A percentile compares a stretch with the other conserved stretches of the same genome.
phyloP scores from a whole-genome alignment of 2,888 invertebrate species.

The Formica aserva region DNA sequence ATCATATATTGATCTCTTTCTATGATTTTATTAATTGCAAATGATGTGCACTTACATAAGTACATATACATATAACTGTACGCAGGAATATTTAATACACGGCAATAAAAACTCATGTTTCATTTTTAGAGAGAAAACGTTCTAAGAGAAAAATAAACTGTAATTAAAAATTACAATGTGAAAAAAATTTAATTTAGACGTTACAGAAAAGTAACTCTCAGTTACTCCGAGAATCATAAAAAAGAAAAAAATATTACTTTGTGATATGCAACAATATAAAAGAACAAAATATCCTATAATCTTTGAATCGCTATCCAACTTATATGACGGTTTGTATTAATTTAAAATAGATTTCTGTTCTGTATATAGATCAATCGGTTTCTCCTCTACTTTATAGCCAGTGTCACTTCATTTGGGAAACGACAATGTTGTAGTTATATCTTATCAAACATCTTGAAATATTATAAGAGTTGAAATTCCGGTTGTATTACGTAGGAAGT shows the following conservation, averaged over 20 bases:
- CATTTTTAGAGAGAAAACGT: background rate
- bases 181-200: background rate
- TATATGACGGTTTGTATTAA: background rate
- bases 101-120: background rate
- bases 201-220: background rate
- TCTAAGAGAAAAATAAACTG: background rate
- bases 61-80: background rate
- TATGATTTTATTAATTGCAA: background rate
- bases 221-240: background rate
- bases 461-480: constrained; percentile 20
- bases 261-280: background rate
- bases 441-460: constrained; percentile 1
- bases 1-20: background rate
- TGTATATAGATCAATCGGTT: background rate
- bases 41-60: background rate
- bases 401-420: background rate
- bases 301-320: background rate
- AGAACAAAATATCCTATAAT: background rate
- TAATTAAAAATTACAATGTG: background rate
- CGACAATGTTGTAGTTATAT: background rate
- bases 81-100: background rate
- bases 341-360: background rate
- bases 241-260: background rate
- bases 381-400: background rate
- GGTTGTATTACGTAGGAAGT: constrained; percentile 28